Percentiles rank a stretch among this genome's conserved stretches.
Conservation (phyloP, 2,113 vertebrate species). For the Vireo altiloquus region DNA sequence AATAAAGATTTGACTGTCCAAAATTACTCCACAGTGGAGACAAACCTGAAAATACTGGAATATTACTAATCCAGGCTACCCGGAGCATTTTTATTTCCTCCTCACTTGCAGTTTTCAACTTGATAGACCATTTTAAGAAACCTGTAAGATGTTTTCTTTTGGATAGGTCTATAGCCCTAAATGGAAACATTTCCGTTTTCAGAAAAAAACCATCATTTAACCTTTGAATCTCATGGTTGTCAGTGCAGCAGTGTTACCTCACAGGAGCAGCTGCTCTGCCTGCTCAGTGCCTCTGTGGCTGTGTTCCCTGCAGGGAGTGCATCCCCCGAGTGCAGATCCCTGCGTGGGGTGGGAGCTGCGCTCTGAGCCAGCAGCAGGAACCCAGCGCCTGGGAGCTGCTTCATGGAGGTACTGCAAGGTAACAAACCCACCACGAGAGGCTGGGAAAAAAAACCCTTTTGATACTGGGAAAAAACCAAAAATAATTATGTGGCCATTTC, state of each 20-base stretch:
- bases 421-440: neutral
- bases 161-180: neutral
- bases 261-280: neutral
- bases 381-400: neutral
- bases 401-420: too few relatives aligned
- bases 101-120: neutral
- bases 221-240: rapidly evolving
- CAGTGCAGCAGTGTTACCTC: neutral
- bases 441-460: neutral
- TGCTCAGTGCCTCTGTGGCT: rapidly evolving
- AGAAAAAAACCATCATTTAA: rapidly evolving
- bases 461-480: neutral
- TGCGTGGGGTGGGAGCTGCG: neutral
- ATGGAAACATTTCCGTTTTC: neutral
- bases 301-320: neutral
- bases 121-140: neutral
- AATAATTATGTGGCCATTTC: neutral
- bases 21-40: neutral
- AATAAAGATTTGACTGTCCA: neutral
- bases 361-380: rapidly evolving
- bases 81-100: neutral
- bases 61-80: neutral
- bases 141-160: neutral
- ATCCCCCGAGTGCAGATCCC: neutral
- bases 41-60: neutral